phyloP scores from a whole-genome alignment of 2,797 vertebrate genomes.

The Champsocephalus gunnari region DNA sequence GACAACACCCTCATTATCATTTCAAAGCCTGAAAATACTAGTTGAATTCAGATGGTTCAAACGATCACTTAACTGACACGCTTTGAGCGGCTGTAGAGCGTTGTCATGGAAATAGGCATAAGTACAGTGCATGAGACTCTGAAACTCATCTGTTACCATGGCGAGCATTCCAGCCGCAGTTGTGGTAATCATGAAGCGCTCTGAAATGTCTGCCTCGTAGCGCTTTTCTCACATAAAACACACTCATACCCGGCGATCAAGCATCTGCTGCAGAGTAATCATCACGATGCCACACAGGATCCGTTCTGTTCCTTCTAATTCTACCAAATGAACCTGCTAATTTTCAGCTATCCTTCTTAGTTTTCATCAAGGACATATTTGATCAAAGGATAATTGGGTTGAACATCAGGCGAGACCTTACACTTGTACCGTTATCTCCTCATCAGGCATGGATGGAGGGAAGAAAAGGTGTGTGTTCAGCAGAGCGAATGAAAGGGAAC shows the following conservation, averaged over 20 bases:
- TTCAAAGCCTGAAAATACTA: not conserved
- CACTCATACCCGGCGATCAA: slow-evolving; percentile 32
- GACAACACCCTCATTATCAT: not conserved
- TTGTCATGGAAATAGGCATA: slow-evolving; percentile 62
- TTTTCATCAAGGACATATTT: slow-evolving; percentile 55
- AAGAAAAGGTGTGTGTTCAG: slow-evolving; percentile 12
- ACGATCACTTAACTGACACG: not conserved
- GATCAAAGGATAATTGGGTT: slow-evolving; percentile 66
- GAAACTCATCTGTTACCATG: slow-evolving; percentile 66
- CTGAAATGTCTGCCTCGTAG: slow-evolving; percentile 31
- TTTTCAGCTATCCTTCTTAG: slow-evolving; percentile 32
- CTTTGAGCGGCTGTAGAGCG: slow-evolving; percentile 2
- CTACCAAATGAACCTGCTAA: slow-evolving; percentile 28
- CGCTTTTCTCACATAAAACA: slow-evolving; percentile 31
- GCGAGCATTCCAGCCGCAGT: slow-evolving; percentile 22
- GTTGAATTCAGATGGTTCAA: not conserved
- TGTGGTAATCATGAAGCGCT: slow-evolving; percentile 45
- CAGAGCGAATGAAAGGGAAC: slow-evolving; percentile 35
- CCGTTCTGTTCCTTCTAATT: slow-evolving; percentile 19
- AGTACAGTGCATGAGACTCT: slow-evolving; percentile 31
- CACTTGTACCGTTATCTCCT: slow-evolving; percentile 61
- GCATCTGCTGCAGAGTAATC: slow-evolving; percentile 31
- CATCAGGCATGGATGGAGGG: slow-evolving; percentile 16
- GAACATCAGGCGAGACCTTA: slow-evolving; percentile 49
- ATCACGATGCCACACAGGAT: slow-evolving; percentile 1